Base-by-base conservation (phyloP, 1,140 invertebrate species). In the Triops cancriformis region DNA sequence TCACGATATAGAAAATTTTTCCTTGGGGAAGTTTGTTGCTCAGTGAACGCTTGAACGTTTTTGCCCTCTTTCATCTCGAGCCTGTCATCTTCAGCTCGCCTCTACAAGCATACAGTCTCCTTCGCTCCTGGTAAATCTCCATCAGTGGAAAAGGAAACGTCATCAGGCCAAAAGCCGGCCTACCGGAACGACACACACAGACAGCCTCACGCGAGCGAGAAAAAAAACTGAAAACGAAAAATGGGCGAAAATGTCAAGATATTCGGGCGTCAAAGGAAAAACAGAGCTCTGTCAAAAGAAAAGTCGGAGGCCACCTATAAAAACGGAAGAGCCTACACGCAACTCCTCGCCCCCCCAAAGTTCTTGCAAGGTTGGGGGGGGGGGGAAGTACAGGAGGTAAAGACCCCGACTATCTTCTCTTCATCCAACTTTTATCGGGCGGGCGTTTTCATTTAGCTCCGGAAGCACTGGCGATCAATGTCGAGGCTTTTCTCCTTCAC, bases 401-500 rank as follows among this genome's bases (percentile, higher is more conserved):
- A 23, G 14, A 64, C 51, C 11, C 51, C 14, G 3, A 23, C 18
- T 18, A 9, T 23, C 14, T 64, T 64, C 23, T 64, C 23, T 64
- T 23, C 51, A 64, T 23, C 51, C 51, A 37, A 37, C 51, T 9
- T 64, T 64, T 64, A 64, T 64, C 51, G 51, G 51, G 23, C 51
- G 51, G 51, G 51, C 51, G 51, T 64, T 64, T 64, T 64, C 51
- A 64, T 64, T 64, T 64, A 64, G 51, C 51, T 64, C 51, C 51
- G 51, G 51, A 64, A 64, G 51, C 51, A 64, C 18, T 64, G 51
- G 51, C 51, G 51, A 64, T 64, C 51, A 64, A 64, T 64, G 51
- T 64, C 51, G 51, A 64, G 51, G 51, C 14, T 64, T 64, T 64
- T 64, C 51, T 64, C 51, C 51, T 64, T 64, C 51, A 64, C 14